Evolutionary conservation across 2,888 invertebrate species (phyloP).

Genomic region (Pseudococcus jackbeardsleyi): DNA sequence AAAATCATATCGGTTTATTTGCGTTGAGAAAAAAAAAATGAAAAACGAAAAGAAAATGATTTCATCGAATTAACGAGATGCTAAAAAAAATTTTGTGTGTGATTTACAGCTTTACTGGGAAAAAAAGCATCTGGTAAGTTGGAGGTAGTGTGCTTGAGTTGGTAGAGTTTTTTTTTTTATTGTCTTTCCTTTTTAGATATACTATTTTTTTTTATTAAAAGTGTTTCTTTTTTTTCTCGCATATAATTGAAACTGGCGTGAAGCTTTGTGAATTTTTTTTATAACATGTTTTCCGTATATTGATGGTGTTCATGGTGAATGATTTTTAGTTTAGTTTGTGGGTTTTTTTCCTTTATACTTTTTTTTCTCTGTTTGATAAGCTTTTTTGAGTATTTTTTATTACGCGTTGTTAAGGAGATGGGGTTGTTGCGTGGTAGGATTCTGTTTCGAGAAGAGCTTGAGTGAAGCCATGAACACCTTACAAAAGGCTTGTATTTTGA

Average conservation of each 20-base stretch:
- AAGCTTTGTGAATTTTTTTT: slow-evolving; percentile 37
- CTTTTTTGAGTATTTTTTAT: slow-evolving; percentile 26
- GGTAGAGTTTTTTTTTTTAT: slow-evolving; percentile 48
- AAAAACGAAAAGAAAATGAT: background rate
- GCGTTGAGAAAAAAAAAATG: background rate
- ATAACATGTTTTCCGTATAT: slow-evolving; percentile 17
- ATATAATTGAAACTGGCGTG: slow-evolving; percentile 42
- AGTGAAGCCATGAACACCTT: slow-evolving; percentile 14
- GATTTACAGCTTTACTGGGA: slow-evolving; percentile 54
- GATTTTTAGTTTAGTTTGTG: background rate
- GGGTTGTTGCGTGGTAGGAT: background rate
- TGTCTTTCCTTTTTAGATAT: slow-evolving; percentile 37
- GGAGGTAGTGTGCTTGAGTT: slow-evolving; percentile 53
- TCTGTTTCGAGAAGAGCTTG: background rate
- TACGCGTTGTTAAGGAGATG: background rate
- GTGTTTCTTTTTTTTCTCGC: slow-evolving; percentile 34
- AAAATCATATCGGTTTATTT: slow-evolving; percentile 34
- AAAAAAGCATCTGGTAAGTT: slow-evolving; percentile 55
- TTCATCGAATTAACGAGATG: slow-evolving; percentile 49
- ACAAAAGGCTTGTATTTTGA: background rate
- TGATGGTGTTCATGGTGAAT: slow-evolving; percentile 33
- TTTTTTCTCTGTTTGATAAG: background rate
- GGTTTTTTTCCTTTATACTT: slow-evolving; percentile 10
- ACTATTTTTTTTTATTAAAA: slow-evolving; percentile 8
- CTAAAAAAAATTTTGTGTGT: slow-evolving; percentile 50